Evolutionary conservation across 2,888 invertebrate species (phyloP).

Genomic region (Lasioglossum malachurum): DNA sequence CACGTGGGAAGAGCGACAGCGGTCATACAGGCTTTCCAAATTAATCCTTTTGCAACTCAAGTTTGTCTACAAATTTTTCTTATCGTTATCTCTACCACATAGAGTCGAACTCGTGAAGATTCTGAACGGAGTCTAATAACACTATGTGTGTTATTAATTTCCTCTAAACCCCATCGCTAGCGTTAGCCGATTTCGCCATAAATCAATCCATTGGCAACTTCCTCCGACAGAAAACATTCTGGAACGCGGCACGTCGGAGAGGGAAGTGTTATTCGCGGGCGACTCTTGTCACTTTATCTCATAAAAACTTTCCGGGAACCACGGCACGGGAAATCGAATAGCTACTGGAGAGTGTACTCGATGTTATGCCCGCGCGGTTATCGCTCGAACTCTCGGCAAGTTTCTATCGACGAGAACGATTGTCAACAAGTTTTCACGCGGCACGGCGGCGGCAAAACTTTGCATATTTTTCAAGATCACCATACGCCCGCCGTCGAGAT

Average conservation of each 20-base stretch:
- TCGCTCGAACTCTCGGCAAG: background rate
- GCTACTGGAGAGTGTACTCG: background rate
- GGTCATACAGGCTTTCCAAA: too few species aligned
- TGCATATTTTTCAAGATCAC: slow-evolving; percentile 13
- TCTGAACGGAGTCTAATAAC: too few species aligned
- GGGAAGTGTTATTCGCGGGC: background rate
- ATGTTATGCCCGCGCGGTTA: background rate
- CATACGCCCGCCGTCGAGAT: background rate
- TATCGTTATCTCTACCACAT: too few species aligned
- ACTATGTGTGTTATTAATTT: too few species aligned
- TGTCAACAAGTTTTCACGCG: slow-evolving; percentile 9
- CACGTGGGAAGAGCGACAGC: too few species aligned
- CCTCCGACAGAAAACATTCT: background rate
- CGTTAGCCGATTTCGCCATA: background rate
- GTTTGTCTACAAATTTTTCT: too few species aligned
- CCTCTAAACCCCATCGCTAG: too few species aligned
- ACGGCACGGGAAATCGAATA: background rate
- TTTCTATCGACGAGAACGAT: slow-evolving; percentile 1
- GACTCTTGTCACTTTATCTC: slow-evolving; percentile 19
- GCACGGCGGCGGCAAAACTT: background rate
- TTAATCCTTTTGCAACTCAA: too few species aligned
- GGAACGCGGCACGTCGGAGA: background rate
- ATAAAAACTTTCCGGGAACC: background rate
- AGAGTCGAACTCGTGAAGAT: too few species aligned
- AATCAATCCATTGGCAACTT: background rate